Evolutionary conservation across 2,888 invertebrate genomes (phyloP).

Genomic region (Onchidella celtica): DNA sequence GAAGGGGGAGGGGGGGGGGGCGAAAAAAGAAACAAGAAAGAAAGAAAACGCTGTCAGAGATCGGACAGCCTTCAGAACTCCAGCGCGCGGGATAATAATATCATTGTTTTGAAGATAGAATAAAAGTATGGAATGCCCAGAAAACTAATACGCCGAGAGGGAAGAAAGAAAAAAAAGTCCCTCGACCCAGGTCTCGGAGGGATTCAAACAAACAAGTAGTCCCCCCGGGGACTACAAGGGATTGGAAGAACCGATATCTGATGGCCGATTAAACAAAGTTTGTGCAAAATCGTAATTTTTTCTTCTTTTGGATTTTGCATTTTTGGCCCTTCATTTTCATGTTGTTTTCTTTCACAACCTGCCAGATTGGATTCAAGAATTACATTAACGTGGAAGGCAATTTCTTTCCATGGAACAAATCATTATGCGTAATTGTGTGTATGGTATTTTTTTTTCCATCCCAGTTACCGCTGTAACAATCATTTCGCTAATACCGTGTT

Average conservation of each 20-base stretch:
- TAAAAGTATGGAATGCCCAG: slow-evolving; percentile 3
- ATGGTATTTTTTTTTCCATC: too few relatives aligned
- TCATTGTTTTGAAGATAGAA: slow-evolving; percentile 2
- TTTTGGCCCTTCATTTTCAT: too few relatives aligned
- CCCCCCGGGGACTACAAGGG: background rate
- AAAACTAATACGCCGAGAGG: slow-evolving; percentile 10
- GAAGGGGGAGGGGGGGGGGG: background rate
- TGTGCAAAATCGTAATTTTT: slow-evolving; percentile 6
- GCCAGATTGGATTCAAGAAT: too few relatives aligned
- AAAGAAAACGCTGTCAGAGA: background rate
- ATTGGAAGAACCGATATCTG: background rate
- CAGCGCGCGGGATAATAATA: background rate
- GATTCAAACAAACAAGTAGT: slow-evolving; percentile 17
- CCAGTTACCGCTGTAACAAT: too few relatives aligned
- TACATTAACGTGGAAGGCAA: too few relatives aligned
- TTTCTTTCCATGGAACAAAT: too few relatives aligned
- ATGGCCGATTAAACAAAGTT: background rate
- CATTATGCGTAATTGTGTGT: too few relatives aligned
- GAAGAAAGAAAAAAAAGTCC: background rate
- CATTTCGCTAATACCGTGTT: too few relatives aligned
- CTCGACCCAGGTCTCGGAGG: background rate
- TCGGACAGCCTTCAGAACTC: background rate
- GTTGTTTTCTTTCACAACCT: too few relatives aligned
- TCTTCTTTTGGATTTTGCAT: too few relatives aligned
- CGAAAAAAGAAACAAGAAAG: background rate